Evolutionary conservation across 2,113 vertebrate species (phyloP), one percentile per base, ranked within the genome.

Genomic region (Halcyon malimbica): DNA sequence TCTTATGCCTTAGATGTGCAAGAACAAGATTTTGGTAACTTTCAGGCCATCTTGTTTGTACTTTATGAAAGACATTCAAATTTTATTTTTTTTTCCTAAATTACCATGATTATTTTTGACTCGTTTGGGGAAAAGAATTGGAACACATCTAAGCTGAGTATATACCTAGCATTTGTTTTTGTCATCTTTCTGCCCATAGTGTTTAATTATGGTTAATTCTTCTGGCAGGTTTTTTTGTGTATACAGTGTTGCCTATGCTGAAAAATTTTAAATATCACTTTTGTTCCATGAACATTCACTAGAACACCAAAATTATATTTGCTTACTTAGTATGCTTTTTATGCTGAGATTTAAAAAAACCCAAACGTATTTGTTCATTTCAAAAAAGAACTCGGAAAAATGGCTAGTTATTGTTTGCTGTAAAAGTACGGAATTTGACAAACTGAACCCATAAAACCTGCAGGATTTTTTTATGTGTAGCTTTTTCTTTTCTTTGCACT

Each of bases 401-500:
- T 39, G 81, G 9, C 16, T 56, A n/a, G 18, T 68, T 70, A 26
- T 15, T 71, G n/a, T 76, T 91, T 44, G 10, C 31, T 94, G 8
- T 75, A 31, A 67, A 81, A 54, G 26, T 56, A 26, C 71, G 56
- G 24, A 76, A 54, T 89, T 77, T 65, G 17, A 56, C n/a, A 84
- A 50, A 56, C 20, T 21, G 19, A 74, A 39, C 12, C 17, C 51
- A 17, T 57, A 46, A 94, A 77, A 75, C 24, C 31, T 62, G 28
- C 2, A 16, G 24, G 1, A 8, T 25, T 51, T 50, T 50, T 65
- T 13, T 10, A 48, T 65, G n/a, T 81, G 28, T 94, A 33, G 35
- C 56, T 65, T 86, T 90, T 65, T 83, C 73, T 81, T 96, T 77
- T 71, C 37, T 94, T 96, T 95, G 84, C 51, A 67, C 70, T 90